phyloP scores from a whole-genome alignment of 2,113 vertebrate species.

The Tachycineta bicolor region DNA sequence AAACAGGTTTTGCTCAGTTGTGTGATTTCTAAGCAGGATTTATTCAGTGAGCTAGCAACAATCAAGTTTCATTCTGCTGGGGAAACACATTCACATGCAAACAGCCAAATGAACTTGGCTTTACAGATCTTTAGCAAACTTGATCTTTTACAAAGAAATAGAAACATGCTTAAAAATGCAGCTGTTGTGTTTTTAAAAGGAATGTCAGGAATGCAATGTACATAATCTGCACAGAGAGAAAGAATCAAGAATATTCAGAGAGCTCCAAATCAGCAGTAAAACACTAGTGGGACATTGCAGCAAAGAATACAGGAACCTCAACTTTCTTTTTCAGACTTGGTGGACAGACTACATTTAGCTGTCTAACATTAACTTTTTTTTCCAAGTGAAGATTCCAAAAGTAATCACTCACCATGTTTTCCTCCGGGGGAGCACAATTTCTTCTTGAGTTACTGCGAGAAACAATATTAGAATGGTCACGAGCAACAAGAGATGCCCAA shows the following conservation, averaged over 20 bases:
- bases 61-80: neutral
- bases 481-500: neutral
- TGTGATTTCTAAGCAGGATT: neutral
- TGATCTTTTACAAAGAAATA: neutral
- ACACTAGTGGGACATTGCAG: neutral
- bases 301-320: neutral
- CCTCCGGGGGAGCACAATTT: conserved; percentile 84
- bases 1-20: neutral
- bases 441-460: conserved; percentile 68
- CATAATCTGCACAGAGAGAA: neutral
- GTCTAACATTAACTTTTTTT: neutral
- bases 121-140: neutral
- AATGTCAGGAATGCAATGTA: neutral
- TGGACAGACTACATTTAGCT: neutral
- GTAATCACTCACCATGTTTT: conserved; percentile 87
- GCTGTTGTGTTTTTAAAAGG: neutral
- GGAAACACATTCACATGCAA: neutral
- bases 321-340: neutral
- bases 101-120: neutral
- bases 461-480: neutral
- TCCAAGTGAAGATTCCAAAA: neutral
- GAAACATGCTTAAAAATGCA: neutral
- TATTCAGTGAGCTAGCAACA: neutral
- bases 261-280: neutral
- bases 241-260: neutral